phyloP scores from a whole-genome alignment of 2,113 vertebrate species.

The Talpa occidentalis region DNA sequence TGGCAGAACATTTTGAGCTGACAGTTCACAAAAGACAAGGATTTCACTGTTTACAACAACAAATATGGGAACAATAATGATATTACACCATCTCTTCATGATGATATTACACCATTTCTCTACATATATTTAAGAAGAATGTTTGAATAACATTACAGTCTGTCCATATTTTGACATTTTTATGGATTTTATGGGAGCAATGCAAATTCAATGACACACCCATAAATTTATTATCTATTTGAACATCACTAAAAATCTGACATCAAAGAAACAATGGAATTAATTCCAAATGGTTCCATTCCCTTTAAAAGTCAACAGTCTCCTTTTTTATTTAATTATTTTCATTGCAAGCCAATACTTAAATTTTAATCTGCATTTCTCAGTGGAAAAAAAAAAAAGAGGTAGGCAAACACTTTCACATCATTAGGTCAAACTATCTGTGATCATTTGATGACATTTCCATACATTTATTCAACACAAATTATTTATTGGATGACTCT shows the following conservation, averaged over 20 bases:
- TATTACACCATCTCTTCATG: slow-evolving; percentile 60
- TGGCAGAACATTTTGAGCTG: background rate
- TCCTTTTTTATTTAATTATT: slow-evolving; percentile 46
- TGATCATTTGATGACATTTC: background rate
- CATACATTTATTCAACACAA: background rate
- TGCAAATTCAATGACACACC: slow-evolving; percentile 42
- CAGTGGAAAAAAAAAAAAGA: background rate
- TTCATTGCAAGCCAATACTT: slow-evolving; percentile 64
- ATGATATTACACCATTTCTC: slow-evolving; percentile 44
- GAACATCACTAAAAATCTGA: slow-evolving; percentile 63
- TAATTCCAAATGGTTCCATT: slow-evolving; percentile 63
- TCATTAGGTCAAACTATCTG: background rate
- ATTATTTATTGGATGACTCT: background rate
- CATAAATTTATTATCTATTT: slow-evolving; percentile 65
- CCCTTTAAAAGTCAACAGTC: slow-evolving; percentile 63
- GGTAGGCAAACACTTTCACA: slow-evolving; percentile 51
- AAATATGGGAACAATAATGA: slow-evolving; percentile 63
- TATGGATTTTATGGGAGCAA: slow-evolving; percentile 64
- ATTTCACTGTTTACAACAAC: slow-evolving; percentile 59
- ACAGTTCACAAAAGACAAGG: background rate
- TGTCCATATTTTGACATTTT: slow-evolving; percentile 71
- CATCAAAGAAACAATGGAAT: slow-evolving; percentile 59
- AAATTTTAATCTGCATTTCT: slow-evolving; percentile 52
- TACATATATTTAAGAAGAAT: slow-evolving; percentile 57
- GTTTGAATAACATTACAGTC: slow-evolving; percentile 49